Percentiles rank a stretch among this genome's conserved stretches.
Evolutionary conservation across 2,888 invertebrate species (phyloP).

Genomic region (Spodoptera exigua): DNA sequence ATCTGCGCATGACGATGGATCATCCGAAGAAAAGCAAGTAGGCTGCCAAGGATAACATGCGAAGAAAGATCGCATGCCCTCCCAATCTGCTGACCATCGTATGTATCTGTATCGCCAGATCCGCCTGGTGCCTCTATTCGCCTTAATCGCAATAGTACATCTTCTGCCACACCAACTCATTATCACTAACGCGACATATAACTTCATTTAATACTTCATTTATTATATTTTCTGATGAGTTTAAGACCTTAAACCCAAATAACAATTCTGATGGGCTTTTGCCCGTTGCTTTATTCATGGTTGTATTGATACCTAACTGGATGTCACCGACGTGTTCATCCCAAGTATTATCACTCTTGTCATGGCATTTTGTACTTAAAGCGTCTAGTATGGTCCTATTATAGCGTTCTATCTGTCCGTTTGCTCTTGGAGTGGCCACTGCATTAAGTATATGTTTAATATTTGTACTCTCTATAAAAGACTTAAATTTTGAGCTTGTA

Average conservation of each 20-base stretch:
- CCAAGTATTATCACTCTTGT: constrained; percentile 15
- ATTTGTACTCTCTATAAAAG: neutral
- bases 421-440: constrained; percentile 20
- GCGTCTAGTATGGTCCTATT: constrained; percentile 15
- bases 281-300: constrained; percentile 11
- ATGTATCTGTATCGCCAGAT: no score
- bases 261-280: constrained; percentile 16
- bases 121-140: no score
- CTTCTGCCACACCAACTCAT: no score
- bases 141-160: no score
- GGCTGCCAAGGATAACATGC: no score
- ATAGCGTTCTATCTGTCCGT: constrained; percentile 22
- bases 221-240: constrained; percentile 8
- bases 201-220: constrained; percentile 4
- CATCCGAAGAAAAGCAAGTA: no score
- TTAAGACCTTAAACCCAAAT: constrained; percentile 10
- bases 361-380: constrained; percentile 11
- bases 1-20: no score
- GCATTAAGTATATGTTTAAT: constrained; percentile 26
- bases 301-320: constrained; percentile 19
- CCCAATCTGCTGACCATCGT: no score
- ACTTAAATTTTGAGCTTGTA: constrained; percentile 14
- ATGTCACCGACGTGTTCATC: constrained; percentile 8
- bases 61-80: no score
- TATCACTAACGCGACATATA: neutral